phyloP scores from a whole-genome alignment of 2,113 vertebrate genomes.

The Podocnemis expansa region DNA sequence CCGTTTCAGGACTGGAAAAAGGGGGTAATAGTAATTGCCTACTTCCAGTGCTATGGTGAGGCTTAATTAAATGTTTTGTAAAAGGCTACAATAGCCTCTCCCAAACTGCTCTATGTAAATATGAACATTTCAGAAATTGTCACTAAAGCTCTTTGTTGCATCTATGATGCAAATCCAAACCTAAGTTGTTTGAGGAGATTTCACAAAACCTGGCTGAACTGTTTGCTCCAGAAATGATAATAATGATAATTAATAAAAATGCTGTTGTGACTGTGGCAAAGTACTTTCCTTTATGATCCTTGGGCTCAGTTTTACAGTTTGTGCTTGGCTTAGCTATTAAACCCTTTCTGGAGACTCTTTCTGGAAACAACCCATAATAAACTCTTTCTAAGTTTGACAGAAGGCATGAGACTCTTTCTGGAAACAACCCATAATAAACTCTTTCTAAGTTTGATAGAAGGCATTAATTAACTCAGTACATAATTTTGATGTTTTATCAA shows the following conservation, averaged over 20 bases:
- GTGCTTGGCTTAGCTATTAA: background rate
- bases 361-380: background rate
- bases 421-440: background rate
- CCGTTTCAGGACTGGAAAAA: background rate
- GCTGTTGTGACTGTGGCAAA: background rate
- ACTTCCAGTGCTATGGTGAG: background rate
- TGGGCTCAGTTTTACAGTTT: constrained; percentile 24
- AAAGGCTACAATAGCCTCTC: background rate
- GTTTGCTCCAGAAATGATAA: background rate
- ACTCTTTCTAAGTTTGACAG: background rate
- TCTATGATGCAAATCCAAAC: background rate
- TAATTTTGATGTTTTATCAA: background rate
- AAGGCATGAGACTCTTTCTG: constrained; percentile 15
- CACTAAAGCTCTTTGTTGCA: background rate
- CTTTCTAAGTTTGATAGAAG: background rate
- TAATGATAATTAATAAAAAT: no score
- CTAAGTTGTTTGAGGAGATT: background rate
- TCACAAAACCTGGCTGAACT: background rate
- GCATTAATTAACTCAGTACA: background rate
- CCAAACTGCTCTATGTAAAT: background rate
- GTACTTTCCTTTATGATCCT: constrained; percentile 5
- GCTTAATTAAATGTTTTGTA: background rate
- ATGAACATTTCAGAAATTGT: background rate
- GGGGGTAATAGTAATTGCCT: background rate
- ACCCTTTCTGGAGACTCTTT: background rate